These are phyloP conservation scores for Coccyzus lansbergi DNA, from an alignment of 2,797 vertebrate species.

Conservation along the genomic window DNA sequence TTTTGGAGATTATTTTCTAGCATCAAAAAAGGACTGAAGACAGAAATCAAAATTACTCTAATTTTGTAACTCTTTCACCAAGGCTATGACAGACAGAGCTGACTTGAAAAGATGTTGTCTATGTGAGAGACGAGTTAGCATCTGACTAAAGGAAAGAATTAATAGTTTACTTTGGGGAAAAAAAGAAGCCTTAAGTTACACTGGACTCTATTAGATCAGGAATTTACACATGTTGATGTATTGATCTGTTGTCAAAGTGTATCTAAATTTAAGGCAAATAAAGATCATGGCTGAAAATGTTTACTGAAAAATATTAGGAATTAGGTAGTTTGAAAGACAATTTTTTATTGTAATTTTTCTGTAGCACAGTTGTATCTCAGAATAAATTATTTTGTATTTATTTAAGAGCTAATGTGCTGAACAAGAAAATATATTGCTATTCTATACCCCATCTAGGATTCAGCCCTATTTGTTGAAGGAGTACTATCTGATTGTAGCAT, in stretches of 20 bases:
- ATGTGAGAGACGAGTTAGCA: too few relatives aligned
- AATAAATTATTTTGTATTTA: background rate
- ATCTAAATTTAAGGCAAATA: background rate
- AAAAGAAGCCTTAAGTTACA: background rate
- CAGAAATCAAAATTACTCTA: too few relatives aligned
- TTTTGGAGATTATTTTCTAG: background rate
- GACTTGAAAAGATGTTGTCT: too few relatives aligned
- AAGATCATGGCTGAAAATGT: background rate
- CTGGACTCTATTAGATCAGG: background rate
- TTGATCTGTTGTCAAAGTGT: background rate
- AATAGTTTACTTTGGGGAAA: background rate
- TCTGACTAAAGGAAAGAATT: background rate
- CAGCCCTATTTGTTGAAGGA: background rate
- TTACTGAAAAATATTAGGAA: background rate
- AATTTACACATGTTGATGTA: background rate
- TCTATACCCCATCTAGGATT: background rate
- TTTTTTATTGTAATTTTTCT: background rate
- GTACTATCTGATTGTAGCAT: background rate
- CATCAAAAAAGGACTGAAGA: background rate
- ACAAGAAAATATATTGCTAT: background rate
- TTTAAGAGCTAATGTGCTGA: background rate
- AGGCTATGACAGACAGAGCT: too few relatives aligned
- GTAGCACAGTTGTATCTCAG: background rate
- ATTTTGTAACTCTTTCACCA: too few relatives aligned
- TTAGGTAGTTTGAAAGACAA: background rate